Conservation (phyloP, 2,113 vertebrate species). For the Melanostigma gelatinosum region DNA sequence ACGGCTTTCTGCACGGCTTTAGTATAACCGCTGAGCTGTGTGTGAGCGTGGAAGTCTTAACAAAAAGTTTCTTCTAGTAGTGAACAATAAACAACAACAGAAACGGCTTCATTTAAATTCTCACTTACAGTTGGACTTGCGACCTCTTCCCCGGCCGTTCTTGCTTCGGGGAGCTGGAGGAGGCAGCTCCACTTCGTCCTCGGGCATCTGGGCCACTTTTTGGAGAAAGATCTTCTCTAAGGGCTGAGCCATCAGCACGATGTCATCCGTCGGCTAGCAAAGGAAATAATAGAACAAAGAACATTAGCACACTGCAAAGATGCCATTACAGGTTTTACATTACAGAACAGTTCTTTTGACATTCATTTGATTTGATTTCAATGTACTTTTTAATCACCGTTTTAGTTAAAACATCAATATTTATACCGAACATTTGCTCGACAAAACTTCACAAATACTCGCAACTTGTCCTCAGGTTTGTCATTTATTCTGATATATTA, state of each 20-base stretch:
- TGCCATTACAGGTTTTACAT: background rate
- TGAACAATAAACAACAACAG: no score
- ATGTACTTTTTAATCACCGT: fast-evolving
- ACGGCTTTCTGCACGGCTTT: background rate
- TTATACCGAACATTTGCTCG: background rate
- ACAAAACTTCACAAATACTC: background rate
- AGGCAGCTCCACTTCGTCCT: slow-evolving; percentile 90
- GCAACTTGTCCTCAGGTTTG: background rate
- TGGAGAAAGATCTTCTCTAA: slow-evolving; percentile 95
- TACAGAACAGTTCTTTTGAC: background rate
- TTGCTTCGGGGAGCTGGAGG: slow-evolving; percentile 87
- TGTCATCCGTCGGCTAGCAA: slow-evolving; percentile 91
- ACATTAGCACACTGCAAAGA: background rate
- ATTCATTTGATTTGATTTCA: background rate
- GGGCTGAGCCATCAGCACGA: slow-evolving; percentile 96
- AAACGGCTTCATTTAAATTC: no score
- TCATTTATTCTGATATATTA: background rate
- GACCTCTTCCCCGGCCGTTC: slow-evolving; percentile 87
- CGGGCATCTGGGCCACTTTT: slow-evolving; percentile 94
- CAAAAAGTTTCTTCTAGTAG: no score
- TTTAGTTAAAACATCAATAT: background rate
- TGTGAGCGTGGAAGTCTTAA: no score
- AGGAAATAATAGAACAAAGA: background rate
- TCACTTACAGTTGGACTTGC: slow-evolving; percentile 81
- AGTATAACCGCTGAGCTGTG: no score